Conservation (phyloP, 1,140 invertebrate genomes). For the Drosophila tropicalis region DNA sequence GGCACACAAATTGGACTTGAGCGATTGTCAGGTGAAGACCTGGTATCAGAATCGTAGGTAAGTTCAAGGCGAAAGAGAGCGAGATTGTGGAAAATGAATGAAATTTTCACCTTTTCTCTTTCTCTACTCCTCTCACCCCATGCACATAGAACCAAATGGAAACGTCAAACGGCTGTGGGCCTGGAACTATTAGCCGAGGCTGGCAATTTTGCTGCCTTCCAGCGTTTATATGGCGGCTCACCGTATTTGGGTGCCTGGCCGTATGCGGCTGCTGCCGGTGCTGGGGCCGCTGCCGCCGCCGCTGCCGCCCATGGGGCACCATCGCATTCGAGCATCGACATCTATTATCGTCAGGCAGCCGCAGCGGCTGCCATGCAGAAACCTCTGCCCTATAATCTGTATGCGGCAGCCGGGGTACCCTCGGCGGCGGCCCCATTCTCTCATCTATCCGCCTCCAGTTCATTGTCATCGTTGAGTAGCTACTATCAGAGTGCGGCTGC, state of each 20-base stretch:
- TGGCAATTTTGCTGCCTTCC: constrained; percentile 98
- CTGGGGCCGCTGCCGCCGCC: constrained; percentile 77
- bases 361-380: constrained; percentile 90
- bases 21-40: constrained; percentile 99
- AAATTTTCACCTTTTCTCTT: neutral
- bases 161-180: constrained; percentile 98
- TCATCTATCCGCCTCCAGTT: constrained; percentile 82
- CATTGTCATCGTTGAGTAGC: constrained; percentile 81
- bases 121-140: too few species aligned
- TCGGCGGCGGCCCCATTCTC: constrained; percentile 70
- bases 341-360: constrained; percentile 91
- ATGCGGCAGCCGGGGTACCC: constrained; percentile 74
- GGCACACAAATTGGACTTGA: constrained; percentile 96
- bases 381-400: constrained; percentile 91
- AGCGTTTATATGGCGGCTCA: constrained; percentile 93
- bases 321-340: constrained; percentile 88
- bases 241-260: constrained; percentile 87
- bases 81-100: neutral
- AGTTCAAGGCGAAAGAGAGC: constrained; percentile 65
- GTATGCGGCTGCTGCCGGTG: constrained; percentile 83
- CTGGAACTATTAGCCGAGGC: constrained; percentile 97
- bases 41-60: constrained; percentile 99
- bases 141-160: constrained; percentile 98
- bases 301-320: constrained; percentile 84
- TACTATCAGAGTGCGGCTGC: constrained; percentile 79